phyloP scores from a whole-genome alignment of 2,888 invertebrate genomes.

The Frankliniella intonsa region DNA sequence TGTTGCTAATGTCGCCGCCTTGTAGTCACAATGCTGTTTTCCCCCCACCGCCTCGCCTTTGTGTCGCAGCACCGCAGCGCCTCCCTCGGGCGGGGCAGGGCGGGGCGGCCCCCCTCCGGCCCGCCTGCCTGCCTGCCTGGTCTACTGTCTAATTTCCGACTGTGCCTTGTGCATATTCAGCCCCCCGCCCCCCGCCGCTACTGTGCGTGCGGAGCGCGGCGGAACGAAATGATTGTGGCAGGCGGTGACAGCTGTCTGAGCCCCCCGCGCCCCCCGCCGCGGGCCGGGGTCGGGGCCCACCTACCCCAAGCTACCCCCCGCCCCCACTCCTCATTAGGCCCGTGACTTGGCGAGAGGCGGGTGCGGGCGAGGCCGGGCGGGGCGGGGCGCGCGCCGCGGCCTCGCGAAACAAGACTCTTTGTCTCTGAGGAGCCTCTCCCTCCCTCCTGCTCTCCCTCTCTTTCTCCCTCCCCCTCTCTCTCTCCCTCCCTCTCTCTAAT shows the following conservation, averaged over 20 bases:
- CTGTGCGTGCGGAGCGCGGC: slow-evolving; percentile 1
- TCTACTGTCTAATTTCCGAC: slow-evolving; percentile 20
- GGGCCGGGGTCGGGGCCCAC: not conserved
- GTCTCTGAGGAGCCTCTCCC: no score
- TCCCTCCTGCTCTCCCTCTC: no score
- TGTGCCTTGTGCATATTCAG: slow-evolving; percentile 7
- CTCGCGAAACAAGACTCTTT: no score
- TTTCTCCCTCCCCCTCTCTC: no score
- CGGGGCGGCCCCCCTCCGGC: not conserved
- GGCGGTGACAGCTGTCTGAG: slow-evolving; percentile 13
- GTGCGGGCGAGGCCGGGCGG: no score
- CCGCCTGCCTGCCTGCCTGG: not conserved
- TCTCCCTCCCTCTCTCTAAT: no score
- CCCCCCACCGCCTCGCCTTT: no score
- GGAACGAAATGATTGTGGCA: slow-evolving; percentile 22
- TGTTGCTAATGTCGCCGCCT: no score
- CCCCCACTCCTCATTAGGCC: not conserved
- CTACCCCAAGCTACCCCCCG: not conserved
- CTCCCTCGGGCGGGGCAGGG: no score
- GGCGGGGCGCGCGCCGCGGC: no score
- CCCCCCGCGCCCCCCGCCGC: not conserved
- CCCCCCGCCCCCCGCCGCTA: not conserved
- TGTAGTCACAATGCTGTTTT: no score
- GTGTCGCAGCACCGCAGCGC: no score
- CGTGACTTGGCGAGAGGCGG: not conserved